Base-by-base conservation (phyloP, 2,888 invertebrate species). In the Ceramica pisi region DNA sequence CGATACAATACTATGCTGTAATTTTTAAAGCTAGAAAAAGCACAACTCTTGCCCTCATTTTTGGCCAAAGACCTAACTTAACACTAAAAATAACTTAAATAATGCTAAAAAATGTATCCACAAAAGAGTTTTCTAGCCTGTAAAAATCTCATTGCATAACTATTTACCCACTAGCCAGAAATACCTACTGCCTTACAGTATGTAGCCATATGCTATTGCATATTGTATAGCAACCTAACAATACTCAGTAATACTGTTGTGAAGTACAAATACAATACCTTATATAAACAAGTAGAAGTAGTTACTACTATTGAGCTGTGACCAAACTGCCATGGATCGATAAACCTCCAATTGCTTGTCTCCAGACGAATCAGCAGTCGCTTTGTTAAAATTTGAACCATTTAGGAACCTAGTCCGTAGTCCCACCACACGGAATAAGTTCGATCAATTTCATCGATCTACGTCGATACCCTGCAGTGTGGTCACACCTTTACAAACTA, bases 211-310 rank as follows among this genome's bases (percentile, higher is more conserved):
- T 50, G 50, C 55, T 60, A 60, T 56, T 21, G 35, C 59, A 81
- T 71, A 69, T 72, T 70, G 56, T 72, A 78, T 87, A 84, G 76
- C 78, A 84, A 80, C 78, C 67, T 86, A 85, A 86, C 86, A 87
- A 90, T 90, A 91, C 91, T 91, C 91, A 88, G 86, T 87, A 86
- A 88, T 84, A 84, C 84, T 87, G 88, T 90, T 88, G 87, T 89
- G 85, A 90, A 91, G 90, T 91, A 91, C 91, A 91, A 90, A 90
- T 85, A 83, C 68, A 75, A 80, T 78, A 80, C 64, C 64, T 71
- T 79, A 69, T 67, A 50, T 67, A 69, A 71, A 60, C 67, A 77
- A 21, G 56, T 68, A 78, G 68, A 68, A 67, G 75, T 76, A 72
- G 59, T 75, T 71, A 72, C 59, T 41, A 12, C 41, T 41, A 56